Evolutionary conservation across 1,140 invertebrate species (phyloP).

Genomic region (Zaprionus africanus): DNA sequence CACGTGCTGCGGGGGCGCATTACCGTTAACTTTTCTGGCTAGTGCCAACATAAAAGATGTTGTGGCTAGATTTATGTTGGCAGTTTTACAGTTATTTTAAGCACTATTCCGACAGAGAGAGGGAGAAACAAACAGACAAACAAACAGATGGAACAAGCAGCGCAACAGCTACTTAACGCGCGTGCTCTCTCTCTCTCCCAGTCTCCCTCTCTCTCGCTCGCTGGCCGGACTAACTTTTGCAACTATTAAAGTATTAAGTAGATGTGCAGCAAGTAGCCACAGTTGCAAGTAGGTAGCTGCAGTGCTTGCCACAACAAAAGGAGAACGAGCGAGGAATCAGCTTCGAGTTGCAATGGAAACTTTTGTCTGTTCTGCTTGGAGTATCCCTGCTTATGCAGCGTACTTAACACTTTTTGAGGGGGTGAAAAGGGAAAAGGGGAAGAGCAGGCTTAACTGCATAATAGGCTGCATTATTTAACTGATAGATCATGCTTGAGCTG

Average conservation of each 20-base stretch:
- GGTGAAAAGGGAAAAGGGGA: not conserved
- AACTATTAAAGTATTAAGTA: slow-evolving; percentile 84
- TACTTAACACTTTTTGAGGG: slow-evolving; percentile 72
- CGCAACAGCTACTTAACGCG: slow-evolving; percentile 73
- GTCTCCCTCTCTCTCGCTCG: too few relatives aligned
- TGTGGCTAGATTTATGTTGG: slow-evolving; percentile 82
- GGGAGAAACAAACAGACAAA: slow-evolving; percentile 15
- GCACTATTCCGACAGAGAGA: slow-evolving; percentile 41
- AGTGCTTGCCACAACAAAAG: slow-evolving; percentile 5
- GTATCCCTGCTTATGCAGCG: slow-evolving; percentile 60
- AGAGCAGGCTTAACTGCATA: slow-evolving; percentile 54
- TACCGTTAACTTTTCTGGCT: slow-evolving; percentile 57
- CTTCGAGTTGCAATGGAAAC: slow-evolving; percentile 48
- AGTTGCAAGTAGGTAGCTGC: slow-evolving; percentile 6
- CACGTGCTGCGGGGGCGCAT: slow-evolving; percentile 52
- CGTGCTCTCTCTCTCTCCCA: too few relatives aligned
- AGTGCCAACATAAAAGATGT: slow-evolving; percentile 77
- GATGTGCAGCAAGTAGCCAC: slow-evolving; percentile 55
- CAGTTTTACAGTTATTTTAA: slow-evolving; percentile 82
- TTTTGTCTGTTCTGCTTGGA: slow-evolving; percentile 38
- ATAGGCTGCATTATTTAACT: slow-evolving; percentile 36
- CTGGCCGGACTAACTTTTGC: slow-evolving; percentile 70
- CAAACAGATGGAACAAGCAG: slow-evolving; percentile 45
- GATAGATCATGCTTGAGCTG: slow-evolving; percentile 25
- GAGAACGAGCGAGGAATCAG: slow-evolving; percentile 33